phyloP scores from a whole-genome alignment of 2,113 vertebrate genomes.

The Rhynchopsitta pachyrhyncha region DNA sequence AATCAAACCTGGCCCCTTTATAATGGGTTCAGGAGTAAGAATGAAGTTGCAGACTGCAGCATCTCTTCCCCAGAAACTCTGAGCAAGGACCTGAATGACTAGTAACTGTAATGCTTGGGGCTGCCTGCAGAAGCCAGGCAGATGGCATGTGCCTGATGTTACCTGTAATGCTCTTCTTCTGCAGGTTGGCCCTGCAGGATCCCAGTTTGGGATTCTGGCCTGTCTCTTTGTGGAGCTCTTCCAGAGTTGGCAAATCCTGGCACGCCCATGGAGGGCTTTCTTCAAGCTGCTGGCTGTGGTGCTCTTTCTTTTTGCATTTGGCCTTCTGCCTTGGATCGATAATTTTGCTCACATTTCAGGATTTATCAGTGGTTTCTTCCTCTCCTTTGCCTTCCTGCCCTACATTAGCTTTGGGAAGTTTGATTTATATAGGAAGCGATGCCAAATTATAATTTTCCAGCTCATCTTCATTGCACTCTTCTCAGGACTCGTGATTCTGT shows the following conservation, averaged over 20 bases:
- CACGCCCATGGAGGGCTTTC: conserved; percentile 93
- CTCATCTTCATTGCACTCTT: conserved; percentile 92
- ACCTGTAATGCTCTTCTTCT: conserved; percentile 2
- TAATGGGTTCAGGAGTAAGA: background rate
- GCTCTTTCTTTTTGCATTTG: conserved; percentile 95
- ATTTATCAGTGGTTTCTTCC: conserved; percentile 95
- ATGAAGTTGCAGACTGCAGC: background rate
- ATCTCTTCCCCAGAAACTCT: background rate
- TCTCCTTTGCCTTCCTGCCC: conserved; percentile 96
- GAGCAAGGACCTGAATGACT: background rate
- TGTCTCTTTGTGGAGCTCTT: conserved; percentile 98
- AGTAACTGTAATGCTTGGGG: background rate
- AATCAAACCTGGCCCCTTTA: background rate
- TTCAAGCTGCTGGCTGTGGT: conserved; percentile 94
- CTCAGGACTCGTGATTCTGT: conserved; percentile 92
- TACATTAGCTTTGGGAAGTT: conserved; percentile 97
- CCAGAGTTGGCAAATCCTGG: conserved; percentile 99
- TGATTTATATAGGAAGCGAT: conserved; percentile 96
- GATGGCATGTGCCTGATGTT: background rate
- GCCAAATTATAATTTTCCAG: conserved; percentile 94
- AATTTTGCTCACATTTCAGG: conserved; percentile 97
- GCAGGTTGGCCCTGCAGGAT: conserved; percentile 97
- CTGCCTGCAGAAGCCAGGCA: background rate
- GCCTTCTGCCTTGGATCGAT: conserved; percentile 97
- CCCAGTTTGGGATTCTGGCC: conserved; percentile 97